A percentile compares a stretch with the other conserved stretches of the same genome.
These are phyloP conservation scores for Ailuropoda melanoleuca DNA, from an alignment of 2,113 vertebrate species.

Conservation along the genomic window DNA sequence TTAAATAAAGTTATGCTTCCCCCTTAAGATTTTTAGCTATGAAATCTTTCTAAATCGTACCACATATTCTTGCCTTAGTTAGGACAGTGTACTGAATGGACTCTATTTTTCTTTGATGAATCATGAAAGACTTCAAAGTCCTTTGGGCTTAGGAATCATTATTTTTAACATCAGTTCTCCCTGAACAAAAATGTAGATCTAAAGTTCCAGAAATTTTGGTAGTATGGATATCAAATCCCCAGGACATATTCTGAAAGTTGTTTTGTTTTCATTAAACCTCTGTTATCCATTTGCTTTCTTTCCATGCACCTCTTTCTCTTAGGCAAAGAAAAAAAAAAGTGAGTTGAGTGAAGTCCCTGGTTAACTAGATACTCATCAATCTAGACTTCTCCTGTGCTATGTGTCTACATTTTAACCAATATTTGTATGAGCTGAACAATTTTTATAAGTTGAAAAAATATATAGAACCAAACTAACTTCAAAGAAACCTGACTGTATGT, in stretches of 20 bases:
- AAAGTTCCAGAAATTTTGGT: conserved; percentile 37
- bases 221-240: not conserved
- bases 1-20: not conserved
- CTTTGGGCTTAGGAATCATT: conserved; percentile 20
- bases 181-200: not conserved
- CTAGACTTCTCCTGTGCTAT: not conserved
- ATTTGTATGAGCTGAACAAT: not conserved
- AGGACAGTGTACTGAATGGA: conserved; percentile 6
- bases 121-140: conserved; percentile 51
- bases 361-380: not conserved
- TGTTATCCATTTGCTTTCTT: not conserved
- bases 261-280: not conserved
- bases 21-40: not conserved
- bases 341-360: not conserved
- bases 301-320: not conserved
- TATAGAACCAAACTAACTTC: conserved; percentile 61
- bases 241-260: not conserved
- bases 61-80: conserved; percentile 16
- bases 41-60: not conserved
- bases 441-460: conserved; percentile 57
- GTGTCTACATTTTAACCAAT: not conserved
- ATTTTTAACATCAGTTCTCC: conserved; percentile 46
- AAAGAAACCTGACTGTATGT: conserved; percentile 47
- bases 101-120: conserved; percentile 61
- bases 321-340: not conserved